Conservation (phyloP, 1,140 invertebrate genomes). For the Polypedilum pembai region DNA sequence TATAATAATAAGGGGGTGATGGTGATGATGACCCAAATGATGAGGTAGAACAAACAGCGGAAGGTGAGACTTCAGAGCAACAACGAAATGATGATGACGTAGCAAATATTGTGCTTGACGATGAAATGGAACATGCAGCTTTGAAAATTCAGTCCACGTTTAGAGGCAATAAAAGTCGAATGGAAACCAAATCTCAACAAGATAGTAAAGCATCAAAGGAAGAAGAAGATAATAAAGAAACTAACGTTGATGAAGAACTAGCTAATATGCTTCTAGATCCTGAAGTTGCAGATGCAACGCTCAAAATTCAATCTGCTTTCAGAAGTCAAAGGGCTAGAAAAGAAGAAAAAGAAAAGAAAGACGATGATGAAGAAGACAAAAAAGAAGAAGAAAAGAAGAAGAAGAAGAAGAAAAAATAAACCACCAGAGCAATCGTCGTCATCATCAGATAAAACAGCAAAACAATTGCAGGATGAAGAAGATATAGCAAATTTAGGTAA, state of each 20-base stretch:
- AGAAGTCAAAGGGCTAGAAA: slow-evolving; percentile 82
- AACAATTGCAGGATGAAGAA: slow-evolving; percentile 26
- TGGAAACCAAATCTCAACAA: slow-evolving; percentile 39
- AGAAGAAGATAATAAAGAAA: background rate
- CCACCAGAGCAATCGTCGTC: background rate
- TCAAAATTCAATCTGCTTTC: slow-evolving; percentile 90
- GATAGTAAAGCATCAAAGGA: background rate
- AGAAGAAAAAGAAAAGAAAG: slow-evolving; percentile 43
- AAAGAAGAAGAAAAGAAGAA: background rate
- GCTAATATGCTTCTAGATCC: background rate
- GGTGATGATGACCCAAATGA: background rate
- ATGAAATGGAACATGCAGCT: slow-evolving; percentile 52
- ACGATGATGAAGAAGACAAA: background rate
- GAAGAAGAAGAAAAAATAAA: background rate
- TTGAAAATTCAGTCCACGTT: slow-evolving; percentile 90
- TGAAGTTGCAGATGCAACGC: slow-evolving; percentile 54
- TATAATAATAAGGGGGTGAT: background rate
- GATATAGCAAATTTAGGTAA: background rate
- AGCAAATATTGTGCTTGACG: background rate
- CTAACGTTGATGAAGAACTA: background rate
- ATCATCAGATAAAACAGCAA: slow-evolving; percentile 3
- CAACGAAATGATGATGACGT: slow-evolving; percentile 16
- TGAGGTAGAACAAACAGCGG: background rate
- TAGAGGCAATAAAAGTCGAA: slow-evolving; percentile 80
- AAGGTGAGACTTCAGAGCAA: background rate